A percentile compares a stretch with the other conserved stretches of the same genome.
Conservation (phyloP, 2,797 vertebrate species). For the Falco naumanni region DNA sequence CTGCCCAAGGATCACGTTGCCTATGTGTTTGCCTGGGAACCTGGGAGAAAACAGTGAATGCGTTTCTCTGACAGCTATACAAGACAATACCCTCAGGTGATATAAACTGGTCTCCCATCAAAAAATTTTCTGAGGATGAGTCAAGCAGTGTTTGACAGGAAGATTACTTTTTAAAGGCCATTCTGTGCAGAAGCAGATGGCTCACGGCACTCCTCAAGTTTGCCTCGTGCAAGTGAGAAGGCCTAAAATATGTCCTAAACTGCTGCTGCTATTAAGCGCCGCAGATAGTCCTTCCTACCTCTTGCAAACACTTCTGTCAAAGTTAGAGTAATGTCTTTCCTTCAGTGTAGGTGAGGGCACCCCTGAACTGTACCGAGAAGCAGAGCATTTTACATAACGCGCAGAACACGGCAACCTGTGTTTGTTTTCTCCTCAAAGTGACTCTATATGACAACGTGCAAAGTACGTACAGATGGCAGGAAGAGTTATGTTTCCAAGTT, state of each 20-base stretch:
- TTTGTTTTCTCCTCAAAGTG: constrained; percentile 47
- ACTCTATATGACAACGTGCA: constrained; percentile 29
- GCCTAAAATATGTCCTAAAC: constrained; percentile 44
- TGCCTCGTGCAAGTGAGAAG: neutral
- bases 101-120: neutral
- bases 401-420: neutral
- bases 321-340: constrained; percentile 16
- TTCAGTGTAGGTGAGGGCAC: neutral
- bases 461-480: constrained; percentile 51
- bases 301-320: constrained; percentile 35
- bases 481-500: constrained; percentile 21
- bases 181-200: constrained; percentile 52
- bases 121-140: neutral
- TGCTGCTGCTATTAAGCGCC: constrained; percentile 25
- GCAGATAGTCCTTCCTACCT: constrained; percentile 22
- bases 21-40: neutral
- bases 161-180: neutral
- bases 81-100: neutral
- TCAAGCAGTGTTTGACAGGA: neutral
- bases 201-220: neutral
- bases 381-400: neutral
- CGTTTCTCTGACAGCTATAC: neutral
- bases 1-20: neutral
- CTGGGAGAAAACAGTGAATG: neutral
- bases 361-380: neutral